Percentiles rank a stretch among this genome's conserved stretches.
Conservation (phyloP, 2,888 invertebrate genomes). For the Andrena marginata region DNA sequence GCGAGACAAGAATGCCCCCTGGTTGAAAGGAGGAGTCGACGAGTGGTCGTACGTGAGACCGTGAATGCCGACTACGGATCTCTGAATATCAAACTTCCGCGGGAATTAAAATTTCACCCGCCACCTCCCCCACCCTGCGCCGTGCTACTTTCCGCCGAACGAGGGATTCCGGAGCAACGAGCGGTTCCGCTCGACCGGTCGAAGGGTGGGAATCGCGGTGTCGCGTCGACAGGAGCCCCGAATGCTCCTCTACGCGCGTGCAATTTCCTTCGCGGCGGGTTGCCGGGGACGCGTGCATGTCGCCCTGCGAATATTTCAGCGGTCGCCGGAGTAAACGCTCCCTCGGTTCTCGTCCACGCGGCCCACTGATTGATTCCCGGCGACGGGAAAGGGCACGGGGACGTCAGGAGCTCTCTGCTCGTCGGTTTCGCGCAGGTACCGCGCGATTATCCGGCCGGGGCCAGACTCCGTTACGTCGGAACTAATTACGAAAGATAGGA, state of each 20-base stretch:
- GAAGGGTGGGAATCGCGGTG: too few relatives aligned
- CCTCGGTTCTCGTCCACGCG: neutral
- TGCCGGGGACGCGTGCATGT: neutral
- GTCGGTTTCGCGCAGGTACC: slow-evolving; percentile 2
- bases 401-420: neutral
- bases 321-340: neutral
- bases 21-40: slow-evolving; percentile 46
- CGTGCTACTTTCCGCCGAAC: slow-evolving; percentile 28
- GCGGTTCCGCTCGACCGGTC: too few relatives aligned
- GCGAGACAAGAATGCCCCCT: slow-evolving; percentile 61
- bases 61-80: slow-evolving; percentile 47
- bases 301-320: neutral
- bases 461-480: slow-evolving; percentile 56
- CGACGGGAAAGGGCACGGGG: neutral
- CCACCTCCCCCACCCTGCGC: neutral
- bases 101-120: slow-evolving; percentile 58
- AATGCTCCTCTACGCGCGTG: neutral
- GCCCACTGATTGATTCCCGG: slow-evolving; percentile 9
- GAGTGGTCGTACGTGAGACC: slow-evolving; percentile 56
- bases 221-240: too few relatives aligned
- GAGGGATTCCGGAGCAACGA: neutral
- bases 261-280: neutral
- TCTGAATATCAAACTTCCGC: slow-evolving; percentile 57
- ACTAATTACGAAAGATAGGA: slow-evolving; percentile 66
- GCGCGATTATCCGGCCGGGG: slow-evolving; percentile 17